These are phyloP conservation scores for Eustalomyia histrio DNA, from an alignment of 2,888 invertebrate species.

Conservation along the genomic window DNA sequence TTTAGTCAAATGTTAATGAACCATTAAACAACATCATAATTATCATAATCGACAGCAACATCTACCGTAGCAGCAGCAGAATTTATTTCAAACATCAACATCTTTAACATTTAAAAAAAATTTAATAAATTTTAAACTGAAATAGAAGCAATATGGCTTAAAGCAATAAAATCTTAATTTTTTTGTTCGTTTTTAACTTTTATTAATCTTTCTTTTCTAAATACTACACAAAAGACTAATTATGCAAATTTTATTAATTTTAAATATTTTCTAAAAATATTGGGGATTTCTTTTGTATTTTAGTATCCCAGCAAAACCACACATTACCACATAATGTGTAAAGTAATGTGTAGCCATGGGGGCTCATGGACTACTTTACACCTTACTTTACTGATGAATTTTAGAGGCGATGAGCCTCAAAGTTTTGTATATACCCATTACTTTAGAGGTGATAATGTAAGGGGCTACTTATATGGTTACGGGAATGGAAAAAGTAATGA, in stretches of 20 bases:
- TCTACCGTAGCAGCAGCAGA: background rate
- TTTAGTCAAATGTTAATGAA: slow-evolving; percentile 39
- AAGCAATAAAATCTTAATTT: slow-evolving; percentile 7
- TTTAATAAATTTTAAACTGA: slow-evolving; percentile 2
- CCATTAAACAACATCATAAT: slow-evolving; percentile 29
- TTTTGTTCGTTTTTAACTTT: background rate
- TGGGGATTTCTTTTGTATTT: slow-evolving; percentile 22
- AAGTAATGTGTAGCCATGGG: too few relatives aligned
- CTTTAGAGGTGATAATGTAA: too few relatives aligned
- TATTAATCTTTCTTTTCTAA: background rate
- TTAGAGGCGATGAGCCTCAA: too few relatives aligned
- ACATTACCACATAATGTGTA: too few relatives aligned
- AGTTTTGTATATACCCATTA: too few relatives aligned
- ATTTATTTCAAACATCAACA: slow-evolving; percentile 7
- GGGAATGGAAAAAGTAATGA: too few relatives aligned
- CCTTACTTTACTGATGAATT: too few relatives aligned
- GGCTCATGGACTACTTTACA: too few relatives aligned
- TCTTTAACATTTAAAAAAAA: slow-evolving; percentile 6
- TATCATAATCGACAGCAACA: slow-evolving; percentile 17
- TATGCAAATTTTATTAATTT: slow-evolving; percentile 35
- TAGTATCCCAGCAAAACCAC: too few relatives aligned
- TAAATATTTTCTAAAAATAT: background rate
- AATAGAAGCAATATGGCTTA: slow-evolving; percentile 12
- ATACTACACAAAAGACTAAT: slow-evolving; percentile 28
- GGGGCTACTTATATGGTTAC: too few relatives aligned